Evolutionary conservation across 2,797 vertebrate genomes (phyloP).

Genomic region (Eospalax fontanierii): DNA sequence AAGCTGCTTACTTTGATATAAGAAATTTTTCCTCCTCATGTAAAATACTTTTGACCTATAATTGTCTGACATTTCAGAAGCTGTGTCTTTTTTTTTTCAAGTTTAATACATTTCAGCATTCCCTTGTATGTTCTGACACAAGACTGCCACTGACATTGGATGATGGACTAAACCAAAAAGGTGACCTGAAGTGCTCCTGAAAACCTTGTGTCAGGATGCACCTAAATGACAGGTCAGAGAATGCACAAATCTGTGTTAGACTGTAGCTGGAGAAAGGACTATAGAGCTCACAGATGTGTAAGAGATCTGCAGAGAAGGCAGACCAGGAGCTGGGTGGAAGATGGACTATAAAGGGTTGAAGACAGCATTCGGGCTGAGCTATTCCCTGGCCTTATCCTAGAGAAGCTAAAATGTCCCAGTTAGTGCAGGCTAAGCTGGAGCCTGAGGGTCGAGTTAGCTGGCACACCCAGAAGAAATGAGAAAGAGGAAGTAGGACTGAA

Average conservation of each 20-base stretch:
- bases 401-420: background rate
- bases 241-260: background rate
- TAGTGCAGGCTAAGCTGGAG: background rate
- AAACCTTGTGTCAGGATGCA: background rate
- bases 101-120: background rate
- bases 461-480: background rate
- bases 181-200: background rate
- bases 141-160: background rate
- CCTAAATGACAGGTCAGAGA: background rate
- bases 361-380: background rate
- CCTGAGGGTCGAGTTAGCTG: background rate
- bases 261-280: background rate
- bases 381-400: background rate
- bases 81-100: slow-evolving; percentile 6
- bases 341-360: background rate
- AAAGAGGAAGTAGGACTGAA: background rate
- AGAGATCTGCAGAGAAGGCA: background rate
- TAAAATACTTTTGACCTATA: slow-evolving; percentile 19
- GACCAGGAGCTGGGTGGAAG: background rate
- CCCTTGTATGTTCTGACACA: background rate
- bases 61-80: slow-evolving; percentile 19
- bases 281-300: rapidly evolving
- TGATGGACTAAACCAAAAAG: background rate
- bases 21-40: background rate
- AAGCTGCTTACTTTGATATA: slow-evolving; percentile 34